Conservation (phyloP, 2,797 vertebrate species). For the Morus bassanus region DNA sequence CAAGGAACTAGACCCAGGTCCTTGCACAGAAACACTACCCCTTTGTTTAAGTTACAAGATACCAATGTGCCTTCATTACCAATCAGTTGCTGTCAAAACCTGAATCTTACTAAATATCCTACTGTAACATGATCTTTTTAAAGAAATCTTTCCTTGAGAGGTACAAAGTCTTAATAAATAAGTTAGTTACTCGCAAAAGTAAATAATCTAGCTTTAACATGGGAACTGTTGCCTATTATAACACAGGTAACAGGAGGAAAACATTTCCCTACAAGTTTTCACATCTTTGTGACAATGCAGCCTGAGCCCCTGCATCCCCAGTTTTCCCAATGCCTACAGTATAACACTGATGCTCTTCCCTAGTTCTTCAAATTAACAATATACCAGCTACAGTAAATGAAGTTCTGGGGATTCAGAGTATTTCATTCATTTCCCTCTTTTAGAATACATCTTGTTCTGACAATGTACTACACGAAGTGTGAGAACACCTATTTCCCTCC, state of each 20-base stretch:
- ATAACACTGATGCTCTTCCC: rapidly evolving
- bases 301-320: not conserved
- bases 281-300: not conserved
- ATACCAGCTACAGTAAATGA: not conserved
- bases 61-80: not conserved
- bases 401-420: not conserved
- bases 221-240: not conserved
- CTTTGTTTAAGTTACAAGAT: not conserved
- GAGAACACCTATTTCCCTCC: not conserved
- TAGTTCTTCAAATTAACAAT: not conserved
- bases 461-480: not conserved
- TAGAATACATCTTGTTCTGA: not conserved
- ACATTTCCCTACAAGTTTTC: not conserved
- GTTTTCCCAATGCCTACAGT: not conserved
- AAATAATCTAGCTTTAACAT: not conserved
- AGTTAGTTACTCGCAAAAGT: not conserved
- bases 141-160: not conserved
- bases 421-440: not conserved
- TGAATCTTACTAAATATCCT: not conserved
- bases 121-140: not conserved
- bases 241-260: not conserved
- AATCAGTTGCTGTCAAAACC: not conserved
- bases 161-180: not conserved
- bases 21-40: not conserved
- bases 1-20: not conserved